Percentiles rank a stretch among this genome's conserved stretches.
phyloP scores from a whole-genome alignment of 30 jellyfish, hydroid and myxozoan species.

The Pseudorhiza aurosa region DNA sequence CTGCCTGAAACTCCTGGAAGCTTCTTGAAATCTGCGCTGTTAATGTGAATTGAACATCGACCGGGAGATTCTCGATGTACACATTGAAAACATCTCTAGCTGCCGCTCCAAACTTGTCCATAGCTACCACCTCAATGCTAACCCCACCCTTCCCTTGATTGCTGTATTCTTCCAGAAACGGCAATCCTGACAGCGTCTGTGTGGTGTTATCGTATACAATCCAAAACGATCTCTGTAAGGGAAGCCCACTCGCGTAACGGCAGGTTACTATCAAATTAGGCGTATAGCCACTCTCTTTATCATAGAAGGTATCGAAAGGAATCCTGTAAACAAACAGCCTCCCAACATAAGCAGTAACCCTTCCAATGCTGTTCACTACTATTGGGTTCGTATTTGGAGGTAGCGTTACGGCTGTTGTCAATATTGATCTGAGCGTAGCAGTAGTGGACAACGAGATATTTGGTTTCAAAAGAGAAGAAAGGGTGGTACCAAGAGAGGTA shows the following conservation, averaged over 20 bases:
- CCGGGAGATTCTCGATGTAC: slow-evolving; percentile 15
- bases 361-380: slow-evolving; percentile 55
- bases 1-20: slow-evolving; percentile 12
- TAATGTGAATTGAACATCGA: slow-evolving; percentile 30
- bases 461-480: background rate
- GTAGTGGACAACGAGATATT: background rate
- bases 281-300: slow-evolving; percentile 58
- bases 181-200: slow-evolving; percentile 56
- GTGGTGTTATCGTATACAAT: slow-evolving; percentile 37
- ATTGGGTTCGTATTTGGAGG: slow-evolving; percentile 41
- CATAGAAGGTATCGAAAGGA: slow-evolving; percentile 71
- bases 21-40: slow-evolving; percentile 28
- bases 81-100: slow-evolving; percentile 66
- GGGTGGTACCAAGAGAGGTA: background rate
- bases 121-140: slow-evolving; percentile 28
- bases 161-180: slow-evolving; percentile 23
- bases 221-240: slow-evolving; percentile 34
- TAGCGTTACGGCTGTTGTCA: background rate
- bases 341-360: slow-evolving; percentile 47
- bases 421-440: background rate
- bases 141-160: slow-evolving; percentile 30
- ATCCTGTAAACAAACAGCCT: slow-evolving; percentile 19
- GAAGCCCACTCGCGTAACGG: slow-evolving; percentile 42
- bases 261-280: slow-evolving; percentile 25
- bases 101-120: slow-evolving; percentile 23